A percentile compares a stretch with the other conserved stretches of the same genome.
Evolutionary conservation across 2,888 invertebrate species (phyloP).

Genomic region (Sesia bembeciformis): DNA sequence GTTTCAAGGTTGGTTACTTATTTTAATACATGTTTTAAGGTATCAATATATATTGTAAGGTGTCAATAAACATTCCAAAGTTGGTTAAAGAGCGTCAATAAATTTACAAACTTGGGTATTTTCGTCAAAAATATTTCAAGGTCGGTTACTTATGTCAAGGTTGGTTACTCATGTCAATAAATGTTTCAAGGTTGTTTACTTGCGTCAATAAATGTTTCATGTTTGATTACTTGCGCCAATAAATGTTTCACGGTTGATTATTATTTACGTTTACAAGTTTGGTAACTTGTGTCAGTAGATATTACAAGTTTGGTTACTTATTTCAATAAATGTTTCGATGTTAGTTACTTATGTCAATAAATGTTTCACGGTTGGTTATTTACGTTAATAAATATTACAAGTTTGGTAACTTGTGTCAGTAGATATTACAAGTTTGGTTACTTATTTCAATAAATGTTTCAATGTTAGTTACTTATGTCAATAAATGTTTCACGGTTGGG

Average conservation of each 20-base stretch:
- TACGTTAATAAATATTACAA: constrained; percentile 49
- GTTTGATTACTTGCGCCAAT: constrained; percentile 17
- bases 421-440: constrained; percentile 48
- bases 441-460: too few relatives aligned
- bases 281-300: constrained; percentile 47
- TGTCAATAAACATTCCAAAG: constrained; percentile 7
- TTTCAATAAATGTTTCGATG: constrained; percentile 55
- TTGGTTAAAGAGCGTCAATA: too few relatives aligned
- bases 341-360: constrained; percentile 19
- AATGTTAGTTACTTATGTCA: constrained; percentile 17
- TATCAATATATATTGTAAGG: too few relatives aligned
- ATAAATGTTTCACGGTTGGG: constrained; percentile 53
- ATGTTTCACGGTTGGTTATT: constrained; percentile 48
- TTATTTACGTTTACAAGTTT: too few relatives aligned
- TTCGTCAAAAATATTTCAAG: constrained; percentile 57
- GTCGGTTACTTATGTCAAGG: constrained; percentile 15
- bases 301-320: constrained; percentile 57
- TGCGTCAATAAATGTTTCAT: constrained; percentile 49
- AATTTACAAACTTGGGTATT: too few relatives aligned
- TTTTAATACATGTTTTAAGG: too few relatives aligned
- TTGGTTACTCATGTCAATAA: constrained; percentile 19
- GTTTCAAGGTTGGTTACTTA: constrained; percentile 57
- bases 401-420: constrained; percentile 17
- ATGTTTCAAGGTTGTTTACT: constrained; percentile 48
- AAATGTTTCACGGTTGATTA: neutral